A percentile compares a stretch with the other conserved stretches of the same genome.
Conservation (phyloP, 2,888 invertebrate genomes). For the Epinotia demarniana region DNA sequence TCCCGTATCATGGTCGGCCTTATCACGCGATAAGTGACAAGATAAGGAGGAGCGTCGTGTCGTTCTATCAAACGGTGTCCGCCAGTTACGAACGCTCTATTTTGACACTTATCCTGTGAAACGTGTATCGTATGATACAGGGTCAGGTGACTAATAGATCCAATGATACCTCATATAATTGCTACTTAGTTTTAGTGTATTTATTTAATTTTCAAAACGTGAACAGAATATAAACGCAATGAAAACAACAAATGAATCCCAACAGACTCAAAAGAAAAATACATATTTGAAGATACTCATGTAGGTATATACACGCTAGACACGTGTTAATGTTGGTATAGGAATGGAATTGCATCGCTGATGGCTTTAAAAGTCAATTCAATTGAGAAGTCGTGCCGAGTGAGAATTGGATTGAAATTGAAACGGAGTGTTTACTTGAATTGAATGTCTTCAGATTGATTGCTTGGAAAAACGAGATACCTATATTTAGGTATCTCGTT, state of each 20-base stretch:
- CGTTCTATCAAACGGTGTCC: too few relatives aligned
- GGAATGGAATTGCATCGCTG: conserved; percentile 25
- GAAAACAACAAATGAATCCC: neutral
- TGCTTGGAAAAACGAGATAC: neutral
- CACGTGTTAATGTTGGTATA: conserved; percentile 9
- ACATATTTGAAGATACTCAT: neutral
- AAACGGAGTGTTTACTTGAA: conserved; percentile 27
- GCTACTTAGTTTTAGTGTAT: too few relatives aligned
- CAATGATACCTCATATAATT: too few relatives aligned
- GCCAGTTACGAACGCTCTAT: too few relatives aligned
- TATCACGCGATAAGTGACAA: too few relatives aligned
- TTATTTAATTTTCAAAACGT: neutral
- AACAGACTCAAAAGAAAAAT: neutral
- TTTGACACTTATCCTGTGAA: too few relatives aligned
- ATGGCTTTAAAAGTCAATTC: conserved; percentile 32
- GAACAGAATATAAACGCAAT: neutral
- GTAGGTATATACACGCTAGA: neutral
- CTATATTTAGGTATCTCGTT: neutral
- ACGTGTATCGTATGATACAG: too few relatives aligned
- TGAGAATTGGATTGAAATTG: conserved; percentile 31
- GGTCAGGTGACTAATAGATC: too few relatives aligned
- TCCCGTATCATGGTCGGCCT: too few relatives aligned
- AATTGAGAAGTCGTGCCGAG: conserved; percentile 23
- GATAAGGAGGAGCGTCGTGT: too few relatives aligned
- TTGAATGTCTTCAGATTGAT: conserved; percentile 28